Conservation (phyloP, 2,888 invertebrate genomes). For the Dryobota labecula region DNA sequence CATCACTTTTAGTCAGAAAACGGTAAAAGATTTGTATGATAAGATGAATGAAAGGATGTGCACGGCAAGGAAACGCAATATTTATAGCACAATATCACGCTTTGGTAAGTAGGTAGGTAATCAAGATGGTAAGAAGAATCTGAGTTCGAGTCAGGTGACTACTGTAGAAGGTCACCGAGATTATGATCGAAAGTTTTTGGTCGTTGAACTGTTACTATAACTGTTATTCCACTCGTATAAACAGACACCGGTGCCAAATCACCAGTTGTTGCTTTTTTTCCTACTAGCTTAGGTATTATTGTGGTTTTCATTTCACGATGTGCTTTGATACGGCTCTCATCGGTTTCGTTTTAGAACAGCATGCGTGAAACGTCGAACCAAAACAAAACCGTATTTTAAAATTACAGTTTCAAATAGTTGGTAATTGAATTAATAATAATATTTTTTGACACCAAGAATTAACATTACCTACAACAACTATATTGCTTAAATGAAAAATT, state of each 20-base stretch:
- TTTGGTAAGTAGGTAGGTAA: background rate
- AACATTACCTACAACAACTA: no score
- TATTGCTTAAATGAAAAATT: no score
- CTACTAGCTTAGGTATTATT: background rate
- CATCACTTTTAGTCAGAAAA: background rate
- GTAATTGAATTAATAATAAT: no score
- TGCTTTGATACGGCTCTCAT: background rate
- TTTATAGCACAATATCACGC: background rate
- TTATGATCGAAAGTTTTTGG: slow-evolving; percentile 26
- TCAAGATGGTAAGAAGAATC: background rate
- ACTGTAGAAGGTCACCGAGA: slow-evolving; percentile 22
- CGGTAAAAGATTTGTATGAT: background rate
- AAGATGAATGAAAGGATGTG: background rate
- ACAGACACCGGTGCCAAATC: background rate
- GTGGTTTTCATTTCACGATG: background rate
- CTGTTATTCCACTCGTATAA: background rate
- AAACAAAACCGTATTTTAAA: background rate
- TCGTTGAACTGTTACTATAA: slow-evolving; percentile 33
- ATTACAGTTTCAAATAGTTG: background rate
- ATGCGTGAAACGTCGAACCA: background rate
- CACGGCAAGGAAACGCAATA: background rate
- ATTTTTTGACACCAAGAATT: no score
- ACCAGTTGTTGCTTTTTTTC: background rate
- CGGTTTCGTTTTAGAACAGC: background rate
- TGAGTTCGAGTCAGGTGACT: background rate